These are phyloP conservation scores for Macropis europaea DNA, from an alignment of 2,888 invertebrate species.

Conservation along the genomic window DNA sequence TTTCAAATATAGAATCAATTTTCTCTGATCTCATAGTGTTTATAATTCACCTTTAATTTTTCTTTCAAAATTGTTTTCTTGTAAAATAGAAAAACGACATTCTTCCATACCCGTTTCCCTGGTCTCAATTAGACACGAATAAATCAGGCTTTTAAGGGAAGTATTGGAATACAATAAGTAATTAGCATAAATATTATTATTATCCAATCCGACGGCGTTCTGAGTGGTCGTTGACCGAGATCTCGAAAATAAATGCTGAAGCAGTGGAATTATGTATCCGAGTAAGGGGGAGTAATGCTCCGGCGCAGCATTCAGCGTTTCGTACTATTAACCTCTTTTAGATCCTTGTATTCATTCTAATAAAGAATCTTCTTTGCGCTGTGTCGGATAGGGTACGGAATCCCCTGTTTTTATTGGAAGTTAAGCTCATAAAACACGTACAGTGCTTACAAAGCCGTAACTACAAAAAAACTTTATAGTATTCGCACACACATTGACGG, in stretches of 20 bases:
- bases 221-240: conserved; percentile 40
- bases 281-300: conserved; percentile 20
- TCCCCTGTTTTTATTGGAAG: conserved; percentile 14
- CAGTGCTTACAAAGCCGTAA: neutral
- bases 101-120: no score
- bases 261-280: conserved; percentile 2
- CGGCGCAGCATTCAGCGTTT: conserved; percentile 16
- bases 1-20: no score
- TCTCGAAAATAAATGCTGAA: conserved; percentile 25
- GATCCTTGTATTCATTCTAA: conserved; percentile 20
- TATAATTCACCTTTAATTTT: no score
- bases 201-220: conserved; percentile 9
- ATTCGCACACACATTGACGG: conserved; percentile 4
- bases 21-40: no score
- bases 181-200: conserved; percentile 21
- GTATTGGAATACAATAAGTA: conserved; percentile 7
- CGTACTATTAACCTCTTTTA: conserved; percentile 44
- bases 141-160: neutral
- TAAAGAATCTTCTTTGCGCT: conserved; percentile 11
- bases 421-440: conserved; percentile 13
- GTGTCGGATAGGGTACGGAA: neutral
- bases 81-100: neutral
- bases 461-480: conserved; percentile 22
- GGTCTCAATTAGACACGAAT: neutral
- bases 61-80: no score